phyloP scores from a whole-genome alignment of 2,113 vertebrate species.

The Dunckerocampus dactyliophorus region DNA sequence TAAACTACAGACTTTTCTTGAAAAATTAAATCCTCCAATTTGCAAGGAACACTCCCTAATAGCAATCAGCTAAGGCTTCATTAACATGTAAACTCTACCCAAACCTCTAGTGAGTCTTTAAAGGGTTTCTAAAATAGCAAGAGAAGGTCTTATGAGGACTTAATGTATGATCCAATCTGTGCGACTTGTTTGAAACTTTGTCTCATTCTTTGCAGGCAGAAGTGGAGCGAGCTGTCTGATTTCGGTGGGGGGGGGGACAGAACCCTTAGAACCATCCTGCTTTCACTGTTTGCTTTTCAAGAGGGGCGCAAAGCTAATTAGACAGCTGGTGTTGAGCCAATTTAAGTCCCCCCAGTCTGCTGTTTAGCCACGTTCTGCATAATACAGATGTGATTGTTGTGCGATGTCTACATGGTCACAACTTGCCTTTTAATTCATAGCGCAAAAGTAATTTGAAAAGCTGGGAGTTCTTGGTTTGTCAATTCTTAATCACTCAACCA shows the following conservation, averaged over 20 bases:
- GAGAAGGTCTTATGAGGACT: slow-evolving; percentile 40
- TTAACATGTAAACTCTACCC: slow-evolving; percentile 64
- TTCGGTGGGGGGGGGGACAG: slow-evolving; percentile 45
- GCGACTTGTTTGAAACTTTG: slow-evolving; percentile 32
- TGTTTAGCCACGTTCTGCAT: slow-evolving; percentile 70
- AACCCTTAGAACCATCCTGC: slow-evolving; percentile 49
- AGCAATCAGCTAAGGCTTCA: slow-evolving; percentile 63
- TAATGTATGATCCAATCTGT: slow-evolving; percentile 61
- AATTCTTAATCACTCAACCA: slow-evolving; percentile 18
- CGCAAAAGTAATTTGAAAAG: slow-evolving; percentile 17
- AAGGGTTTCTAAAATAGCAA: slow-evolving; percentile 54
- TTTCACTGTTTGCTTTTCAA: slow-evolving; percentile 69
- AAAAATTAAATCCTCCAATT: not conserved
- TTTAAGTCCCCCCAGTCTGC: slow-evolving; percentile 64
- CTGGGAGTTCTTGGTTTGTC: slow-evolving; percentile 8
- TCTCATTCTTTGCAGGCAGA: slow-evolving; percentile 19
- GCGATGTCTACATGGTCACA: slow-evolving; percentile 47
- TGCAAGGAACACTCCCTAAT: slow-evolving; percentile 28
- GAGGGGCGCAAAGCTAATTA: slow-evolving; percentile 75
- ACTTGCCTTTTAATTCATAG: slow-evolving; percentile 55
- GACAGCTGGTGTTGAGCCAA: slow-evolving; percentile 72
- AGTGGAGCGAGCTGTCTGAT: slow-evolving; percentile 50
- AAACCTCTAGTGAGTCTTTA: slow-evolving; percentile 56
- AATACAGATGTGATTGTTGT: slow-evolving; percentile 65
- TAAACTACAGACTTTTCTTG: not conserved